Base-by-base conservation (phyloP, 2,888 invertebrate genomes). In the Orthosia gothica region DNA sequence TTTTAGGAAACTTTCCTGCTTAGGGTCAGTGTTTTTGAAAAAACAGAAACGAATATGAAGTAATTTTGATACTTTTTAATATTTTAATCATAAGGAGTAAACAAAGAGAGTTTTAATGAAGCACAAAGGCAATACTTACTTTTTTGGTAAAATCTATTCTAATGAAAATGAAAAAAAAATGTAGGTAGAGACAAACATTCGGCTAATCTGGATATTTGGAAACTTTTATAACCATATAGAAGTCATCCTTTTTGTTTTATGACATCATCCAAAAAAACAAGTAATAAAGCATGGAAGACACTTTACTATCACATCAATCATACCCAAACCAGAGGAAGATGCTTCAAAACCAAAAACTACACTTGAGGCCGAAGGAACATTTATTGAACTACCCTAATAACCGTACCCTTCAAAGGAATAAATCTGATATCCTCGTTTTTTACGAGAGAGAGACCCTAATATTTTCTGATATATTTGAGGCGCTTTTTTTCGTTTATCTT, bases 351-450 rank as follows among this genome's bases (percentile, higher is more conserved):
- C 45, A 11, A 16, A 77, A 54, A 32, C 73, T 64, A 61, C 57
- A 77, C 70, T 74, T 61, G 18, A 64, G 32, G 40, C 57, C 61
- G 54, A 66, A 61, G 50, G 71, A 59, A 61, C 64, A 70, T 74
- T 76, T 76, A 80, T 76, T 45, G 32, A 23, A 66, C 52, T 65
- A 76, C 55, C 66, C 55, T 67, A 69, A 79, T 78, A 82, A 74
- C 63, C 16, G 45, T 57, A 55, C n/a, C 72, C 59, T 76, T 55
- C n/a, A 63, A 77, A 76, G 26, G 26, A 84, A 86, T 79, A 84
- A 82, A 85, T 82, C 73, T 65, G 69, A 76, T 76, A 78, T 72
- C 68, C 54, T 13, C 32, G 45, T 23, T 70, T 73, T 83, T 79
- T 74, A 71, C 70, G 69, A 74, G 70, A 65, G 58, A 57, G 72